phyloP scores from a whole-genome alignment of 2,888 invertebrate genomes.

The Syrphus vitripennis region DNA sequence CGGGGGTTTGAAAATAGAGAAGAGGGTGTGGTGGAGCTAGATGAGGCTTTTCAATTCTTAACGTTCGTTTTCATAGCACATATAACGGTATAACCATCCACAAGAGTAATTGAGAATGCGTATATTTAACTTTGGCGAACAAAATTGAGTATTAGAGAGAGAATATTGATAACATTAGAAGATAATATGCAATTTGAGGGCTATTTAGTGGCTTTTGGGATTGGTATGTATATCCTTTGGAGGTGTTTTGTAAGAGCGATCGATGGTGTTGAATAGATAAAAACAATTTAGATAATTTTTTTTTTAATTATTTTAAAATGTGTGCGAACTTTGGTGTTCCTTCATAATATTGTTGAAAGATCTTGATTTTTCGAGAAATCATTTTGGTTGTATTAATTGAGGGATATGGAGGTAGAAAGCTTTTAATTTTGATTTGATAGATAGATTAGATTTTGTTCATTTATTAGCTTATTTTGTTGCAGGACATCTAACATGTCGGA shows the following conservation, averaged over 20 bases:
- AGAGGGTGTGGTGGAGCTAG: background rate
- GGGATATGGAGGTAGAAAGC: too few species aligned
- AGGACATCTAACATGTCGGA: too few species aligned
- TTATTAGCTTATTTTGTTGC: too few species aligned
- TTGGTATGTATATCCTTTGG: background rate
- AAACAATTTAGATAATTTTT: background rate
- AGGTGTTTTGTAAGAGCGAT: background rate
- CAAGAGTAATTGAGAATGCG: constrained; percentile 21
- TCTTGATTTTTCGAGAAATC: too few species aligned
- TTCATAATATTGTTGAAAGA: too few species aligned
- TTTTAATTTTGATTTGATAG: too few species aligned
- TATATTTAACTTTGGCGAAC: constrained; percentile 27
- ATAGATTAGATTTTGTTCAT: too few species aligned
- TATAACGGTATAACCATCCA: constrained; percentile 12
- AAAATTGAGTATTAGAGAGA: constrained; percentile 30
- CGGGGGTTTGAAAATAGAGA: background rate
- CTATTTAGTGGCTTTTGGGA: constrained; percentile 44
- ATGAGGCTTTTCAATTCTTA: background rate
- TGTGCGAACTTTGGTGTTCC: background rate
- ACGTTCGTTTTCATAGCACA: background rate
- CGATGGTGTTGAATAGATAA: background rate
- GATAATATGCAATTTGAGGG: constrained; percentile 57
- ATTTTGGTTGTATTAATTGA: too few species aligned
- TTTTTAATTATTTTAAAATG: background rate
- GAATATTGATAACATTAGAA: constrained; percentile 55